Conservation (phyloP, 2,888 invertebrate species). For the Hyposoter dolosus region DNA sequence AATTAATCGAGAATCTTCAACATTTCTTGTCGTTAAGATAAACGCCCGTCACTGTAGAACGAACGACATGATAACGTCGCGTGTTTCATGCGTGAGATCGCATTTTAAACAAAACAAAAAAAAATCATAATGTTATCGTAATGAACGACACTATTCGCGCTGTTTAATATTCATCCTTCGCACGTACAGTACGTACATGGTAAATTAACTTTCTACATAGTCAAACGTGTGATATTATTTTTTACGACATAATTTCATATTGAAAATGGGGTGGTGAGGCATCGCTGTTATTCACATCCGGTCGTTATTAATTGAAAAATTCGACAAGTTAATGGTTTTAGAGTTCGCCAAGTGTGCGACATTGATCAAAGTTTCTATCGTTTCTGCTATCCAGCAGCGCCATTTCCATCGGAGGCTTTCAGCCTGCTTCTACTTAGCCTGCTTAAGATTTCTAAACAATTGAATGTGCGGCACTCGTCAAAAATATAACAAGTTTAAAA, state of each 20-base stretch:
- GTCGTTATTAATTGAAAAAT: conserved; percentile 33
- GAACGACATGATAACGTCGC: conserved; percentile 14
- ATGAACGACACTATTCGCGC: conserved; percentile 21
- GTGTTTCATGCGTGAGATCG: not conserved
- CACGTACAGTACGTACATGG: conserved; percentile 25
- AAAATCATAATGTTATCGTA: not conserved
- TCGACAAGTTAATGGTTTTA: not conserved
- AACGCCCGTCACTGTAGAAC: not conserved
- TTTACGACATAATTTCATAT: conserved; percentile 44
- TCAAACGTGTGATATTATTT: conserved; percentile 58
- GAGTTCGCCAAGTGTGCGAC: not conserved
- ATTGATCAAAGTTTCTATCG: not conserved
- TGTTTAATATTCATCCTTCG: conserved; percentile 28
- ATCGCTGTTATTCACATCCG: conserved; percentile 44
- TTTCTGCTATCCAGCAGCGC: not conserved
- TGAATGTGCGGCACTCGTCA: no score
- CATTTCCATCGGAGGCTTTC: not conserved
- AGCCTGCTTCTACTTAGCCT: no score
- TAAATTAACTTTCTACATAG: conserved; percentile 58
- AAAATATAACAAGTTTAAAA: no score
- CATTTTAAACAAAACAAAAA: not conserved
- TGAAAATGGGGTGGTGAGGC: conserved; percentile 27
- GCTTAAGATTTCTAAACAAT: no score
- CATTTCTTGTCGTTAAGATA: conserved; percentile 13
- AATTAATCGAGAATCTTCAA: conserved; percentile 19